Conservation (phyloP, 2,888 invertebrate species). For the Pollenia angustigena region DNA sequence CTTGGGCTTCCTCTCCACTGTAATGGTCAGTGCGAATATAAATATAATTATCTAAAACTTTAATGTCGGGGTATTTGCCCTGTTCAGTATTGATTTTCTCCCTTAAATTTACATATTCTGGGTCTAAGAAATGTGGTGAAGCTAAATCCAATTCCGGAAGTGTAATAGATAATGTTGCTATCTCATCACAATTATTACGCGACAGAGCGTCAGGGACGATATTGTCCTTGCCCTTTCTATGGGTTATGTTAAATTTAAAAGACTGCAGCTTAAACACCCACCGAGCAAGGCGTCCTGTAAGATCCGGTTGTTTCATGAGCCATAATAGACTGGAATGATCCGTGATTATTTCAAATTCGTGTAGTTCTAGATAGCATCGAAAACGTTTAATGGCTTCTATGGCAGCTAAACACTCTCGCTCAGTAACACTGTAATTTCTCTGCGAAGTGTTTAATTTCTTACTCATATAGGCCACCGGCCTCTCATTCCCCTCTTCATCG, state of each 20-base stretch:
- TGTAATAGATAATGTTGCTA: not conserved
- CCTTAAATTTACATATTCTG: constrained; percentile 58
- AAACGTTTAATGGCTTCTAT: no score
- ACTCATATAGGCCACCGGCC: no score
- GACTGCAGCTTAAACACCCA: constrained; percentile 58
- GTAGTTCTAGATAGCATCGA: no score
- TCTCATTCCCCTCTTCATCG: no score
- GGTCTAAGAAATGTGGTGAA: constrained; percentile 43
- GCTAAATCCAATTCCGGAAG: constrained; percentile 42
- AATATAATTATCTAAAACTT: constrained; percentile 55
- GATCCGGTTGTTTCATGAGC: constrained; percentile 27
- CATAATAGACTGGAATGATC: no score
- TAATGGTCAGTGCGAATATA: constrained; percentile 54
- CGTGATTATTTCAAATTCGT: no score
- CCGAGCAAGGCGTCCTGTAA: constrained; percentile 20
- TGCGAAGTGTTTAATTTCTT: no score
- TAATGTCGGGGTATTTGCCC: constrained; percentile 58
- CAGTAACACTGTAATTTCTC: no score
- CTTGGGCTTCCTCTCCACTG: constrained; percentile 26
- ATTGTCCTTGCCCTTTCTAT: constrained; percentile 76
- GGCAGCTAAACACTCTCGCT: no score
- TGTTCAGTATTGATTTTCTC: constrained; percentile 1
- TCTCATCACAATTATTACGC: constrained; percentile 43
- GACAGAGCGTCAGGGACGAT: constrained; percentile 77
- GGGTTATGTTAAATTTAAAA: constrained; percentile 54